Evolutionary conservation across 1,140 invertebrate genomes (phyloP).

Genomic region (Zaprionus kolodkinae): DNA sequence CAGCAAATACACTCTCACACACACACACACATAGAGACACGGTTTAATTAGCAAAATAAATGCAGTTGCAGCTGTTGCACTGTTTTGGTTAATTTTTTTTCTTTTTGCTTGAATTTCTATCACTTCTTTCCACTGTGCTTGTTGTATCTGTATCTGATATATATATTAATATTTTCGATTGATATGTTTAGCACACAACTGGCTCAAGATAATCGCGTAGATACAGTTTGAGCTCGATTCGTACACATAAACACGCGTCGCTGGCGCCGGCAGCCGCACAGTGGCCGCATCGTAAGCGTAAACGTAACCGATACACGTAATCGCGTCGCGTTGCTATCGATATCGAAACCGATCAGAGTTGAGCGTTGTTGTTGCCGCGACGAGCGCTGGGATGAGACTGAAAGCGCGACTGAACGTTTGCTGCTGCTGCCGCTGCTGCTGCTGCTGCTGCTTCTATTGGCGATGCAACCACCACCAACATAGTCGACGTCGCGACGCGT

Average conservation of each 20-base stretch:
- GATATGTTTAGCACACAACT: slow-evolving; percentile 62
- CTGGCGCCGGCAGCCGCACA: slow-evolving; percentile 55
- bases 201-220: slow-evolving; percentile 28
- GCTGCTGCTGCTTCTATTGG: slow-evolving; percentile 32
- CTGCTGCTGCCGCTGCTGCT: too few relatives aligned
- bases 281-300: slow-evolving; percentile 53
- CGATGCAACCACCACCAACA: slow-evolving; percentile 45
- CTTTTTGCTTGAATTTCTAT: slow-evolving; percentile 12
- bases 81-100: slow-evolving; percentile 19
- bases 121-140: slow-evolving; percentile 27
- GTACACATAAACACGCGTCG: slow-evolving; percentile 46
- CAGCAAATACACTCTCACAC: slow-evolving; percentile 11
- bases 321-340: slow-evolving; percentile 28
- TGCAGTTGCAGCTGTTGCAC: slow-evolving; percentile 41
- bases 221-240: background rate
- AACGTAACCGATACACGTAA: slow-evolving; percentile 31
- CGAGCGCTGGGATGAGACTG: slow-evolving; percentile 73
- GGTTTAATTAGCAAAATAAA: slow-evolving; percentile 34
- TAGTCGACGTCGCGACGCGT: background rate
- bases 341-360: slow-evolving; percentile 17
- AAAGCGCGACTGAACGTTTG: slow-evolving; percentile 35
- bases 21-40: background rate
- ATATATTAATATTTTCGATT: slow-evolving; percentile 20
- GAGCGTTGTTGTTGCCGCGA: slow-evolving; percentile 58
- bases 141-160: background rate